Base-by-base conservation (phyloP, 1,140 invertebrate species). In the Drosophila auraria region DNA sequence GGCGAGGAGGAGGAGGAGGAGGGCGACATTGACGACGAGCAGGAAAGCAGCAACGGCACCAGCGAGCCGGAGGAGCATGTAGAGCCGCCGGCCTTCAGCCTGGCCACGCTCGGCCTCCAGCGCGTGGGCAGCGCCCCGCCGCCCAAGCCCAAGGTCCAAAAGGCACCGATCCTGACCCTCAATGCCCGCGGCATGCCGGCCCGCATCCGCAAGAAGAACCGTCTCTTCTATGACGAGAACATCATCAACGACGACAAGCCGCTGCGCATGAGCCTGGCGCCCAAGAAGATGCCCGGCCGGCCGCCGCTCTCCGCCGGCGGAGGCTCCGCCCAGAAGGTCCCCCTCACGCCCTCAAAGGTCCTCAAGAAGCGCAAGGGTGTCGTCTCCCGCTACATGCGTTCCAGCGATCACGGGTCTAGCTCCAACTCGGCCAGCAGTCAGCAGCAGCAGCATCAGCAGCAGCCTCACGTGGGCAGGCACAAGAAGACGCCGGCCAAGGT, bases 161-260 rank as follows among this genome's bases (percentile, higher is more conserved):
- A 95, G 68, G 95, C 96, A 84, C 96, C 96, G 2, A 94, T 96
- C 11, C 96, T 96, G 91, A 95, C 96, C 63, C 93, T 98, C 3
- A 98, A 98, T 93, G 95, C 96, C 11, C 94, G 97, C 92, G 97
- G 97, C 51, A 97, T 97, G 96, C 97, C 98, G 56, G 96, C 97
- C 3, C 94, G 98, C 71, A 98, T 98, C 62, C 94, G 97, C 57
- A 98, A 98, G 93, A 97, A 97, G 89, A 99, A 98, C 93, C 95
- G 95, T 86, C 94, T 98, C 51, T 98, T 98, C 93, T 98, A 96
- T 93, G 97, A 98, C 94, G 97, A 98, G 93, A 97, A 98, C 91
- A 95, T 98, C 87, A 96, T 98, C 44, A 98, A 97, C 93, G 94
- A 95, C 53, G 96, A 96, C 86, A 95, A 95, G 66, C 96, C 96